Conservation (phyloP, 2,888 invertebrate species). For the Tenthredo distinguenda region DNA sequence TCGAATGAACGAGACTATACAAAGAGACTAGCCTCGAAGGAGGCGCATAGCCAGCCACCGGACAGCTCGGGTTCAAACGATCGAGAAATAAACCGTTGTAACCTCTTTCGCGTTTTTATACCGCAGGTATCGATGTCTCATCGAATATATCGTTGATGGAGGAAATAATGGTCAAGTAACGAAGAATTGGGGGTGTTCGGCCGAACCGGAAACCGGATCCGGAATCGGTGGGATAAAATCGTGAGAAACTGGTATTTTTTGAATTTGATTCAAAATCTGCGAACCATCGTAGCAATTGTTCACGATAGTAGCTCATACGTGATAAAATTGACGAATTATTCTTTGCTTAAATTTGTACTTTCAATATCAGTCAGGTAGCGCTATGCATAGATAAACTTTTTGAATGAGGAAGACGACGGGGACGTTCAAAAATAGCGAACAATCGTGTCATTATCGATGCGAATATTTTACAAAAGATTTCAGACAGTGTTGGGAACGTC, state of each 20-base stretch:
- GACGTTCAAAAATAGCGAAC: background rate
- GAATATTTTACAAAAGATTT: background rate
- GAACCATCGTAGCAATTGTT: background rate
- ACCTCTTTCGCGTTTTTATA: background rate
- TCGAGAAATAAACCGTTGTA: slow-evolving; percentile 16
- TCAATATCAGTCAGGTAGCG: background rate
- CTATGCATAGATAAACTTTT: background rate
- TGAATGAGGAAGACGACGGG: background rate
- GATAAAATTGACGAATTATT: too few species aligned
- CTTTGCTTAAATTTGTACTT: background rate
- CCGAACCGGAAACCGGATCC: background rate
- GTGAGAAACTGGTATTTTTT: background rate
- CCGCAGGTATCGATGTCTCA: background rate
- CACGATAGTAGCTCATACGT: background rate
- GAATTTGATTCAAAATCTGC: background rate
- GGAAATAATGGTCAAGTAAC: background rate
- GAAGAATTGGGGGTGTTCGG: background rate
- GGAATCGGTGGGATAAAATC: background rate
- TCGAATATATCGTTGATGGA: background rate
- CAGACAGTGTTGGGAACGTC: background rate
- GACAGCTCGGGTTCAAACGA: background rate
- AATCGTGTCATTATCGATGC: background rate
- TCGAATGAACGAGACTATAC: slow-evolving; percentile 26
- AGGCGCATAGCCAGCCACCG: background rate
- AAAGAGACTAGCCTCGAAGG: background rate